Evolutionary conservation across 1,140 invertebrate species (phyloP), one percentile per base, ranked within the genome.

Genomic region (Macrobrachium rosenbergii): DNA sequence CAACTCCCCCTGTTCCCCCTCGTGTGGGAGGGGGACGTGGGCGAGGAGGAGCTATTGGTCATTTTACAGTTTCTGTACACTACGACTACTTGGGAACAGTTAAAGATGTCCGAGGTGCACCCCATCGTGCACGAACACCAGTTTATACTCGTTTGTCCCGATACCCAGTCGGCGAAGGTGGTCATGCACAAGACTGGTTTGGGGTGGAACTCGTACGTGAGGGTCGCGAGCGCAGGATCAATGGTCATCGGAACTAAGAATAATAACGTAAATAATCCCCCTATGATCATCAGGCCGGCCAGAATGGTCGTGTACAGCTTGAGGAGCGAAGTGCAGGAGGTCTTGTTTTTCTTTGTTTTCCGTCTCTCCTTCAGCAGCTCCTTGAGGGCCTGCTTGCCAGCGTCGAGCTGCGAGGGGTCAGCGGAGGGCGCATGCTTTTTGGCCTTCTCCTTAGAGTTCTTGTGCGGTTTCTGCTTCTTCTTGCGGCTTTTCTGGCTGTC

Each of bases 231-330:
- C 21, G 96, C 96, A 72, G 96, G 96, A 91, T 97, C 96, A 59
- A 98, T 96, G 77, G 97, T 96, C 90, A 98, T 97, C 2, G 96
- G 96, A 90, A 98, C 97, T 63, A 97, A 93, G 91, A 98, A 98
- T 73, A 98, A 93, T 91, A 98, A 97, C 89, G 95, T 96, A 91
- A 97, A 97, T 23, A 97, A 95, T 28, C 96, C 96, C 52, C 97
- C 92, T 89, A 96, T 96, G 87, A 96, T 96, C 90, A 97, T 95
- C 87, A 98, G 94, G 91, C 97, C 96, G 93, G 97, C 97, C 92
- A 97, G 95, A 90, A 96, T 96, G 91, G 97, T 98, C 2, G 78
- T 23, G 59, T 89, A 89, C 0, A 89, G 82, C 58, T 83, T 83
- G 23, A 88, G 28, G 11, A 89, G n/a, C 62, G 82, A 52, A 2